Evolutionary conservation across 2,797 vertebrate species (phyloP).

Genomic region (Pseudocheirus occidentalis): DNA sequence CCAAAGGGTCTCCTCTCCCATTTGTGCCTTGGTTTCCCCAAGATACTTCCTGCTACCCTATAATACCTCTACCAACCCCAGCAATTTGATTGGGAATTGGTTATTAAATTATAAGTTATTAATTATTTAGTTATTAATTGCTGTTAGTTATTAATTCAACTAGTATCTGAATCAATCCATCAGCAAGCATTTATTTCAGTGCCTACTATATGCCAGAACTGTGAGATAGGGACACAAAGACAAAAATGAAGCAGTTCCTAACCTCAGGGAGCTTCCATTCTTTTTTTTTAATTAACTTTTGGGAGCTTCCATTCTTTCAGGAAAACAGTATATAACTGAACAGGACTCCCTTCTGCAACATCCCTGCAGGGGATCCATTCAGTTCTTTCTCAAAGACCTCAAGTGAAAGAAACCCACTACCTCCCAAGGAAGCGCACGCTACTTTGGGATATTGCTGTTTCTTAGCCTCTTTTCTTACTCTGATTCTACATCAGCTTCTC

Average conservation of each 20-base stretch:
- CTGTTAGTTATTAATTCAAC: neutral
- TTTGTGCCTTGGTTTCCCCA: neutral
- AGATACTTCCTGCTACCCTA: neutral
- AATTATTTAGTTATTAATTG: no score
- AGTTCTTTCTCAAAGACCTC: neutral
- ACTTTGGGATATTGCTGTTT: neutral
- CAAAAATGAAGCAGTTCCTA: neutral
- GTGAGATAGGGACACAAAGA: neutral
- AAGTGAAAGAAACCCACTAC: neutral
- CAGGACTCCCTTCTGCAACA: neutral
- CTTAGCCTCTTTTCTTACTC: neutral
- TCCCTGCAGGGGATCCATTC: neutral
- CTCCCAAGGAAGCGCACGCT: neutral
- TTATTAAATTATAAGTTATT: neutral
- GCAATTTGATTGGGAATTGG: neutral
- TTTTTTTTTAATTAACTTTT: no score
- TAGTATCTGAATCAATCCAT: neutral
- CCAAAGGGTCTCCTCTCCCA: neutral
- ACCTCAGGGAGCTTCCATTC: neutral
- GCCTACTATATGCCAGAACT: neutral
- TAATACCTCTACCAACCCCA: neutral
- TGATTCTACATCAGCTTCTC: neutral
- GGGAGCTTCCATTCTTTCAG: neutral
- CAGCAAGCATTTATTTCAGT: neutral
- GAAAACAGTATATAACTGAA: neutral